Base-by-base conservation (phyloP, 2,797 vertebrate genomes). In the Sternarchorhynchus goeldii region DNA sequence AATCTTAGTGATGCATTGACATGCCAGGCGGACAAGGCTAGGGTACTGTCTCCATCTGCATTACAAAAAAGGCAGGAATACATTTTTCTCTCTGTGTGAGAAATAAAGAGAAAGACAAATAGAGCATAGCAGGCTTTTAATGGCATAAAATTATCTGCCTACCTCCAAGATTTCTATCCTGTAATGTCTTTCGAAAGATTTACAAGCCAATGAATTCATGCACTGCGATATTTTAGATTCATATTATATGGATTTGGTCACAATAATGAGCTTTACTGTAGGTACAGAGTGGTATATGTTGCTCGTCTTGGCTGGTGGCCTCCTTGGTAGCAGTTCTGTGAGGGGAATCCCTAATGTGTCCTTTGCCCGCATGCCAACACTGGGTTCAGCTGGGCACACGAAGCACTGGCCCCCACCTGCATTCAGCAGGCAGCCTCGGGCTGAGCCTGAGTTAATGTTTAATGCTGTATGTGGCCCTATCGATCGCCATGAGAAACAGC, bases 1-100 rank as follows among this genome's bases (percentile, higher is more conserved):
- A 89, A 91, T 93, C 91, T 90, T 88, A 86, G 86, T 91, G 90
- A 93, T 89, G 86, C 87, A 92, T 91, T 60, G 91, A 92, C 92
- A 90, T 87, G 86, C 88, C 86, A 85, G 83, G 65, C 6, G 81
- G 83, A 72, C 10, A 50, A 50, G 45, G 45, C 12, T 50, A 50
- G 45, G 45, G 45, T 12, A 50, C 45, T 50, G 45, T 50, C 45
- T 50, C 45, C 45, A 50, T 50, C 45, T 50, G 45, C 45, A 50
- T 50, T 50, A 10, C 45, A 50, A 50, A 50, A 50, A 50, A 50
- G 10, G 45, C 45, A 50, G 45, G 45, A 50, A 50, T 50, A 50
- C 45, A 50, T 50, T 50, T 50, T 50, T 50, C 45, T 50, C 45
- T 50, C 10, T 50, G 45, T 1, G 45, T 50, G 45, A 50, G 45